Evolutionary conservation across 2,113 vertebrate species (phyloP), one percentile per base, ranked within the genome.

Genomic region (Myotis brandtii): DNA sequence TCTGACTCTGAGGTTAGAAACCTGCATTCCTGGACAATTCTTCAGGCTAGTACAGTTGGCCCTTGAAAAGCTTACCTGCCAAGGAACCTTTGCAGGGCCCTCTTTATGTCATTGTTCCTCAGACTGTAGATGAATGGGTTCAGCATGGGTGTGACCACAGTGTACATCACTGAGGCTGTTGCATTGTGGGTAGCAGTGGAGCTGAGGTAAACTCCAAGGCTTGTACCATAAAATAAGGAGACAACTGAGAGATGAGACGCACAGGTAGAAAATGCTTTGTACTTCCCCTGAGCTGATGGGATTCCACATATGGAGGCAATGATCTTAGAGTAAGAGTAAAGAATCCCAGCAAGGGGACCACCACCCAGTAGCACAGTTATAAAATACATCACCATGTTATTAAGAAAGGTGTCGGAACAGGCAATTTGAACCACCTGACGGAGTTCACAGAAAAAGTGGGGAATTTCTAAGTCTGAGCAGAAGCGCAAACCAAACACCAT

Each of bases 121-220:
- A 94, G 52, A 1, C 76, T 94, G 46, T 94, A 96, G n/a, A 94
- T 94, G 40, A 94, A 81, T 17, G 83, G 83, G 30, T 93, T 93
- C 37, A 93, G 62, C 82, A 86, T 79, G 48, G 59, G 62, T 0
- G 62, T 86, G 83, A 93, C 16, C 30, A 86, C 34, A 0, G 16
- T 62, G 75, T 91, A 94, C 20, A 91, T 79, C n/a, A 79, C 69
- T 0, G 80, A 94, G 21, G 85, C 59, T 17, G 30, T 6, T 37
- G 81, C 46, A 46, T 46, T 46, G 46, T 46, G 46, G 46, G 46
- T 10, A 46, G 46, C 46, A 46, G 46, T 46, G 9, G 46, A 46
- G 46, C 46, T 46, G 46, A 46, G 46, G 9, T 46, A 46, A 46
- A 46, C 46, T 46, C 46, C 46, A 9, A 46, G 46, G 46, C 46